Conservation (phyloP, 2,888 invertebrate species). For the Leptinotarsa rubiginosa region DNA sequence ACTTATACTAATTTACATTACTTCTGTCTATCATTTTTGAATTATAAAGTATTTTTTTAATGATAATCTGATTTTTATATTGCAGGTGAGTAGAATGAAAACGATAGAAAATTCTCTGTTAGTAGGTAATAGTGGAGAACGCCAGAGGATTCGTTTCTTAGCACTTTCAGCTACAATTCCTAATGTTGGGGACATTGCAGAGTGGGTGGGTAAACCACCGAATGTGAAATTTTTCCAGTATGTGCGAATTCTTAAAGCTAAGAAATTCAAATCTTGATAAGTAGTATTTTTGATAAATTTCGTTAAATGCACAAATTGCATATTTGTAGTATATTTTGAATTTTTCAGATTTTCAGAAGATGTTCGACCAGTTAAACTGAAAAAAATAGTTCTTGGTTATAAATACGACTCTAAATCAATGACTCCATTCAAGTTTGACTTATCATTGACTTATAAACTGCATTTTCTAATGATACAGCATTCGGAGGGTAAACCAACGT, state of each 20-base stretch:
- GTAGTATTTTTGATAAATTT: too few relatives aligned
- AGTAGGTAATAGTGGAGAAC: slow-evolving; percentile 12
- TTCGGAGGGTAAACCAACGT: slow-evolving; percentile 79
- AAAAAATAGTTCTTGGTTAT: slow-evolving; percentile 79
- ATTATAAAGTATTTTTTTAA: too few relatives aligned
- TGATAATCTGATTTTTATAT: slow-evolving; percentile 21
- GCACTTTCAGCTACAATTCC: slow-evolving; percentile 85
- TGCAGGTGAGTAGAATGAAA: slow-evolving; percentile 76
- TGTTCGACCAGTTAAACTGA: slow-evolving; percentile 79
- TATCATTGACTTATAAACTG: slow-evolving; percentile 81
- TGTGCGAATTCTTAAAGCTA: slow-evolving; percentile 37
- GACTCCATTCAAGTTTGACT: slow-evolving; percentile 80
- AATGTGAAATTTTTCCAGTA: slow-evolving; percentile 71
- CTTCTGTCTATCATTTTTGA: too few relatives aligned
- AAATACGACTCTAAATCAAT: slow-evolving; percentile 69
- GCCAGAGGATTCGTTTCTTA: slow-evolving; percentile 71
- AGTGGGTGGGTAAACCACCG: slow-evolving; percentile 73
- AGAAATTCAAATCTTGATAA: too few relatives aligned
- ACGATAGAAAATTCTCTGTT: slow-evolving; percentile 70
- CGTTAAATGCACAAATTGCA: not conserved
- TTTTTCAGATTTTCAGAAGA: slow-evolving; percentile 75
- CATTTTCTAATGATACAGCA: slow-evolving; percentile 76
- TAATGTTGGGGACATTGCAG: slow-evolving; percentile 80
- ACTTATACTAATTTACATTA: too few relatives aligned
- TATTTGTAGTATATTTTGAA: too few relatives aligned